These are phyloP conservation scores for Girardinus metallicus DNA, from an alignment of 2,797 vertebrate species.

Conservation along the genomic window DNA sequence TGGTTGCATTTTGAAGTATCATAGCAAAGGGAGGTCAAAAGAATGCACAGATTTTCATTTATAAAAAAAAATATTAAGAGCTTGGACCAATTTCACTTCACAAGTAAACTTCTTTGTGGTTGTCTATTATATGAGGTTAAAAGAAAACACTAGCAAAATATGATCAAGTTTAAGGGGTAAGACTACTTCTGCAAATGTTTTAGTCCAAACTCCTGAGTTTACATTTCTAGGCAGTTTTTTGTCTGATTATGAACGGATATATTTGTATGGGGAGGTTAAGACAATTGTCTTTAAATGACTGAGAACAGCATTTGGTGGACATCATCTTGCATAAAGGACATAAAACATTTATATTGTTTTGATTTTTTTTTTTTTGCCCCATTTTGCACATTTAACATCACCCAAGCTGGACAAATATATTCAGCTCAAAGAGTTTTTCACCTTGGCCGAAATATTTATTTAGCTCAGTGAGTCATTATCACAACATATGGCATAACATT, in stretches of 20 bases:
- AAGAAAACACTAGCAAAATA: background rate
- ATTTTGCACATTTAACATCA: background rate
- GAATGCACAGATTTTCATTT: background rate
- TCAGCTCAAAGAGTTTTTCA: background rate
- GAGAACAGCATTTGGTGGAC: background rate
- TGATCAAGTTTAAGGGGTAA: background rate
- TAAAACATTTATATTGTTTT: background rate
- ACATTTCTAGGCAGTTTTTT: background rate
- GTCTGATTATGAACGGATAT: too few relatives aligned
- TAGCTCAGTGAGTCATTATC: background rate
- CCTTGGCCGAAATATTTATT: background rate
- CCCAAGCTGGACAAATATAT: background rate
- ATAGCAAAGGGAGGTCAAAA: background rate
- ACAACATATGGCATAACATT: background rate
- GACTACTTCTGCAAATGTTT: background rate
- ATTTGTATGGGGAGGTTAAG: background rate
- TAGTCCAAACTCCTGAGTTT: background rate
- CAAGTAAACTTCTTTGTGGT: background rate
- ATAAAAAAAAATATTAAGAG: background rate
- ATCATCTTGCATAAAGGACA: background rate
- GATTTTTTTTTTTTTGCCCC: too few relatives aligned
- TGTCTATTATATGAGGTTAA: background rate
- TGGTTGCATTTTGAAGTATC: background rate
- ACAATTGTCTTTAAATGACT: background rate
- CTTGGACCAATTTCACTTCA: background rate